Conservation (phyloP, 2,888 invertebrate species). For the Caenorhabditis becei region DNA sequence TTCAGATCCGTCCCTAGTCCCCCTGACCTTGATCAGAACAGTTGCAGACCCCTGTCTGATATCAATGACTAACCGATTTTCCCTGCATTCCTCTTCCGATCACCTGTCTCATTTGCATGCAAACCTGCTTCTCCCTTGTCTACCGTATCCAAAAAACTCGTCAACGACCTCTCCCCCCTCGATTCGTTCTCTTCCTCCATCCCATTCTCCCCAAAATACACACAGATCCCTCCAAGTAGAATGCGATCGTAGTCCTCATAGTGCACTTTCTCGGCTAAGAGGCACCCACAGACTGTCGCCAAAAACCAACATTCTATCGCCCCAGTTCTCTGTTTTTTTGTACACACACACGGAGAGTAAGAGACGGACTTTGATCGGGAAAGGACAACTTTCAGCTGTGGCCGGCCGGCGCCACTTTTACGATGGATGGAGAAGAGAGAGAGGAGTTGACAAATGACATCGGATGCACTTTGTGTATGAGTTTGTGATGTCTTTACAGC, state of each 20-base stretch:
- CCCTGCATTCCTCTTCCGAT: neutral
- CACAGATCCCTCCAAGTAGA: neutral
- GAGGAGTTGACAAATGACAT: slow-evolving; percentile 24
- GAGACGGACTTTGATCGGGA: slow-evolving; percentile 48
- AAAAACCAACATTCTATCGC: slow-evolving; percentile 32
- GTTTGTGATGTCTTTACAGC: slow-evolving; percentile 12
- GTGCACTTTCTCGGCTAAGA: slow-evolving; percentile 41
- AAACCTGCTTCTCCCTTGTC: slow-evolving; percentile 17
- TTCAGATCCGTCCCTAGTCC: too few relatives aligned
- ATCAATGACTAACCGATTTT: neutral
- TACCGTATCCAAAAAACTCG: slow-evolving; percentile 41
- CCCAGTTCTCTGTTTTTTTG: slow-evolving; percentile 30
- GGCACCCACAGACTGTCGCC: neutral
- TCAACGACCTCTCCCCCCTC: neutral
- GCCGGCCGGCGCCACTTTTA: slow-evolving; percentile 21
- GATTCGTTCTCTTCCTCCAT: neutral
- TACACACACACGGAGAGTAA: slow-evolving; percentile 1
- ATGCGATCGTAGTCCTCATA: slow-evolving; percentile 24
- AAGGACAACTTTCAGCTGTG: slow-evolving; percentile 40
- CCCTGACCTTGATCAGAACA: too few relatives aligned
- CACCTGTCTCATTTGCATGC: slow-evolving; percentile 43
- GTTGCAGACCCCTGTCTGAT: too few relatives aligned
- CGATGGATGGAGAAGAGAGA: slow-evolving; percentile 26
- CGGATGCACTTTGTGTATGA: slow-evolving; percentile 14
- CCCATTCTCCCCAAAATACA: slow-evolving; percentile 11